Conservation (phyloP, 2,113 vertebrate genomes). For the Agapornis roseicollis region DNA sequence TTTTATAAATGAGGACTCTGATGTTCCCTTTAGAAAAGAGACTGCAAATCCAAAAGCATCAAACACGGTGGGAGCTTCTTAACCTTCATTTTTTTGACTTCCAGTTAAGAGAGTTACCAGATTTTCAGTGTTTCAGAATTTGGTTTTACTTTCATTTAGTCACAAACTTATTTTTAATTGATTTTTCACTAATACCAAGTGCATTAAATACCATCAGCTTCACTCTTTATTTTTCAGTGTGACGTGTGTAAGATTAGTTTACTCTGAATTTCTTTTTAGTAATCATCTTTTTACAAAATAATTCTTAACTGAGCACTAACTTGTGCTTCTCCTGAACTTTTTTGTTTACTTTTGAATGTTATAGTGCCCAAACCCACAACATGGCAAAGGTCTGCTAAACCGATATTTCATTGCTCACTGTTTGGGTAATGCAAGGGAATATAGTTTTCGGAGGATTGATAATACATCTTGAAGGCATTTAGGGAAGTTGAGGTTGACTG, state of each 20-base stretch:
- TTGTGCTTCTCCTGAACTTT: not conserved
- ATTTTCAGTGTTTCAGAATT: not conserved
- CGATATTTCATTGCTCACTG: not conserved
- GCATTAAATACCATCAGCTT: not conserved
- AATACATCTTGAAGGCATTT: not conserved
- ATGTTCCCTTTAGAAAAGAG: slow-evolving; percentile 25
- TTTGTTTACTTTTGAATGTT: not conserved
- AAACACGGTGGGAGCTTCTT: slow-evolving; percentile 23
- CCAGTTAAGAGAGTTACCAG: not conserved
- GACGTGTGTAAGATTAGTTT: not conserved
- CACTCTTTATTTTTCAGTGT: not conserved
- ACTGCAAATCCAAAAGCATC: slow-evolving; percentile 9
- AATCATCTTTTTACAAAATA: not conserved
- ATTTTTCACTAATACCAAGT: not conserved
- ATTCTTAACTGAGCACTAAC: not conserved
- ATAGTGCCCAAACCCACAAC: not conserved
- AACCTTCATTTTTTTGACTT: not conserved
- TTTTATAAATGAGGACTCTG: not conserved
- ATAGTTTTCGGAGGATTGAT: not conserved
- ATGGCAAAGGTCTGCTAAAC: not conserved
- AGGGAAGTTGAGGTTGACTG: not conserved
- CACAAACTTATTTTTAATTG: not conserved
- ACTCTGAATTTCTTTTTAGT: not conserved
- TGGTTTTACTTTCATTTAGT: not conserved
- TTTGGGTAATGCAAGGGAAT: not conserved